Percentiles rank a stretch among this genome's conserved stretches.
Evolutionary conservation across 2,888 invertebrate species (phyloP).

Genomic region (Linnaemya vulpina): DNA sequence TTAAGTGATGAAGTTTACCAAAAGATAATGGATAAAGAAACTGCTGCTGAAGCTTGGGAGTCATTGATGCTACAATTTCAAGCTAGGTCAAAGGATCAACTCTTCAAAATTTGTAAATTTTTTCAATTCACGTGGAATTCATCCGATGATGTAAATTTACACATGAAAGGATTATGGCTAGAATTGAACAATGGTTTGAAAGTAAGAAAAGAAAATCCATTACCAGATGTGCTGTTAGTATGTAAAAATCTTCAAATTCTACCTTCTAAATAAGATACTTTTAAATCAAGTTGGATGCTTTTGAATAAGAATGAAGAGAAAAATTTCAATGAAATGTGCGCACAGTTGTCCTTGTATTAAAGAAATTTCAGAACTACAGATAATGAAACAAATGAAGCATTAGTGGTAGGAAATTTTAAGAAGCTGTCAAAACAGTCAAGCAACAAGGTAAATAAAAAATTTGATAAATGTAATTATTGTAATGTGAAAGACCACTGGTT

Average conservation of each 20-base stretch:
- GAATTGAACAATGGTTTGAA: conserved; percentile 75
- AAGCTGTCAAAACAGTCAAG: not conserved
- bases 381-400: not conserved
- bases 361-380: not conserved
- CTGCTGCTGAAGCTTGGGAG: conserved; percentile 77
- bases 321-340: conserved; percentile 54
- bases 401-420: not conserved
- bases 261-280: too few species aligned
- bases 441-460: not conserved
- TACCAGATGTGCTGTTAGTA: conserved; percentile 74
- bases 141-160: conserved; percentile 75
- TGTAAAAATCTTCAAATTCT: conserved; percentile 73
- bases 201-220: conserved; percentile 71
- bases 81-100: conserved; percentile 75
- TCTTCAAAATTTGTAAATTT: conserved; percentile 78
- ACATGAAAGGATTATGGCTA: conserved; percentile 73
- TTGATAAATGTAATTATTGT: not conserved
- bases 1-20: conserved; percentile 69
- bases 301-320: too few species aligned
- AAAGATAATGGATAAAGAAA: conserved; percentile 78
- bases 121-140: conserved; percentile 76
- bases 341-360: not conserved
- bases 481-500: not conserved
- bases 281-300: too few species aligned
- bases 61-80: conserved; percentile 74